Evolutionary conservation across 1,140 invertebrate genomes (phyloP).

Genomic region (Ladona fulva): DNA sequence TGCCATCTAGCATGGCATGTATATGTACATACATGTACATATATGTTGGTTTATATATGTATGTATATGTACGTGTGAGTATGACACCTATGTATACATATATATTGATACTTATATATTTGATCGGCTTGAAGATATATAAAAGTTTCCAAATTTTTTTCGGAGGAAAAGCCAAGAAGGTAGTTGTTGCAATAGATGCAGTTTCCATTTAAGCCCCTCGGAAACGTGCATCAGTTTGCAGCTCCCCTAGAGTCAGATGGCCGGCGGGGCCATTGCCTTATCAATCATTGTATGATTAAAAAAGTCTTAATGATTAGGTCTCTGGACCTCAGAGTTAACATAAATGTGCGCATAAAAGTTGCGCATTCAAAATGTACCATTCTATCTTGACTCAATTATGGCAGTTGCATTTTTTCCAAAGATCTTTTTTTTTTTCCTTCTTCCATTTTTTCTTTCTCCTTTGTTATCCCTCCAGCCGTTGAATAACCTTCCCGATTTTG

Average conservation of each 20-base stretch:
- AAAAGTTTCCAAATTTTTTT: too few relatives aligned
- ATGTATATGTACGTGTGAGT: too few relatives aligned
- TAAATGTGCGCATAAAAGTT: too few relatives aligned
- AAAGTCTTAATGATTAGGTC: neutral
- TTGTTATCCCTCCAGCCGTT: too few relatives aligned
- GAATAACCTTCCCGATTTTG: neutral
- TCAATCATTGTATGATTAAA: conserved; percentile 9
- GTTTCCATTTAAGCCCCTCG: neutral
- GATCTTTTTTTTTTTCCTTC: neutral
- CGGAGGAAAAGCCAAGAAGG: neutral
- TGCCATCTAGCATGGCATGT: too few relatives aligned
- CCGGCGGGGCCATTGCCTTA: neutral
- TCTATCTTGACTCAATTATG: neutral
- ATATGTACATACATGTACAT: too few relatives aligned
- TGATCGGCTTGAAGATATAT: too few relatives aligned
- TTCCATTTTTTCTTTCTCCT: neutral
- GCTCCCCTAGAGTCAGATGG: neutral
- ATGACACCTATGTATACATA: too few relatives aligned
- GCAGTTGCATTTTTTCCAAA: neutral
- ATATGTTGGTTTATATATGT: too few relatives aligned
- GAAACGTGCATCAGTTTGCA: neutral
- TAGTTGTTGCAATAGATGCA: neutral
- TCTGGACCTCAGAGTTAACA: neutral
- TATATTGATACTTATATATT: too few relatives aligned
- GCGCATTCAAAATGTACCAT: too few relatives aligned